These are phyloP conservation scores for Papilio polyxenes DNA, from an alignment of 1,140 invertebrate genomes.

Conservation along the genomic window DNA sequence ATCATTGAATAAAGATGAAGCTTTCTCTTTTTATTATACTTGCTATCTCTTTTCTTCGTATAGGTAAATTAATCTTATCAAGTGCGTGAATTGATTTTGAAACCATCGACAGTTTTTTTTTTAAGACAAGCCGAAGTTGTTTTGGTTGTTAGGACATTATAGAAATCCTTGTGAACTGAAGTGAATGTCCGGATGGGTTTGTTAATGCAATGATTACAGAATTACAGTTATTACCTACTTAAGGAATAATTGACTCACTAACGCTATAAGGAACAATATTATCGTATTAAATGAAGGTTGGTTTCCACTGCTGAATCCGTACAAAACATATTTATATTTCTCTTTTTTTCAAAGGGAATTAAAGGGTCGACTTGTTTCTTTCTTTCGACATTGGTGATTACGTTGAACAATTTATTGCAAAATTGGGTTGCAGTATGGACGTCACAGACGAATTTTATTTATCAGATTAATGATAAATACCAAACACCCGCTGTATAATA, in stretches of 20 bases:
- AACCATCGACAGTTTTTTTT: background rate
- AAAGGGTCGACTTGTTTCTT: background rate
- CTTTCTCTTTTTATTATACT: background rate
- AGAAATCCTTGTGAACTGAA: slow-evolving; percentile 24
- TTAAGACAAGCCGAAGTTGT: background rate
- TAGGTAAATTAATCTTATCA: background rate
- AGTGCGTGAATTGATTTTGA: slow-evolving; percentile 17
- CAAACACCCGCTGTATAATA: too few relatives aligned
- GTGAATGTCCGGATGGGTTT: slow-evolving; percentile 22
- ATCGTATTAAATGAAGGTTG: background rate
- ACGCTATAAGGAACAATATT: slow-evolving; percentile 8
- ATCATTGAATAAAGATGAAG: background rate
- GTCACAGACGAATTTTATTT: too few relatives aligned
- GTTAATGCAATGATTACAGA: slow-evolving; percentile 15
- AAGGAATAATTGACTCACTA: slow-evolving; percentile 2
- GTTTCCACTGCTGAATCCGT: background rate
- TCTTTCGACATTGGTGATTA: background rate
- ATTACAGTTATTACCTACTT: slow-evolving; percentile 29
- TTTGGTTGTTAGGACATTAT: slow-evolving; percentile 9
- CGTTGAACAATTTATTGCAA: too few relatives aligned
- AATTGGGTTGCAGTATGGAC: too few relatives aligned
- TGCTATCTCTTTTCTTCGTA: slow-evolving; percentile 7
- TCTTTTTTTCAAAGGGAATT: background rate
- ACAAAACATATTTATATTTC: background rate
- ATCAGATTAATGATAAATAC: too few relatives aligned